These are phyloP conservation scores for Florisuga fusca DNA, from an alignment of 2,797 vertebrate species.

Conservation along the genomic window DNA sequence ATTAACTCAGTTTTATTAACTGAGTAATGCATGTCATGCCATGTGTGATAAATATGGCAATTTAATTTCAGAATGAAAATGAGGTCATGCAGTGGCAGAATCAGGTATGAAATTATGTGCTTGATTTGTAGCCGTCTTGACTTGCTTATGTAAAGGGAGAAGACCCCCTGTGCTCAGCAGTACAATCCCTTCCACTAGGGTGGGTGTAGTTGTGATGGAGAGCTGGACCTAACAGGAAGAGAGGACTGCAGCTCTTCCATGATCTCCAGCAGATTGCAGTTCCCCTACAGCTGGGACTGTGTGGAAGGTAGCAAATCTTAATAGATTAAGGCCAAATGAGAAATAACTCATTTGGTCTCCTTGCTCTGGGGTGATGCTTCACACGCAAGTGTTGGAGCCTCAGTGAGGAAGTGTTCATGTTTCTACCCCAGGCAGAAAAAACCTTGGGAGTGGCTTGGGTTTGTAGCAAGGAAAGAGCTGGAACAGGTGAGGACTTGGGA, in stretches of 20 bases:
- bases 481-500: background rate
- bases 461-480: background rate
- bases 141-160: background rate
- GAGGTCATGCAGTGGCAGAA: background rate
- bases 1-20: background rate
- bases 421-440: background rate
- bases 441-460: background rate
- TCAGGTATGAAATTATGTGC: background rate
- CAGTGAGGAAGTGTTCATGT: background rate
- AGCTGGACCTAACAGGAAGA: background rate
- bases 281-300: background rate
- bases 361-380: background rate
- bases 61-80: background rate
- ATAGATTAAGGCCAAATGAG: slow-evolving; percentile 2
- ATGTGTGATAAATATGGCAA: background rate
- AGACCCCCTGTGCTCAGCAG: background rate
- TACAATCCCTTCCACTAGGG: accelerated
- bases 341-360: background rate
- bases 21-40: background rate
- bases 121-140: background rate
- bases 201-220: background rate
- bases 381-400: accelerated
- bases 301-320: background rate
- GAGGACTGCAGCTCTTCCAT: background rate
- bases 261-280: background rate